A percentile compares a stretch with the other conserved stretches of the same genome.
Evolutionary conservation across 2,113 vertebrate species (phyloP).

Genomic region (Eretmochelys imbricata): DNA sequence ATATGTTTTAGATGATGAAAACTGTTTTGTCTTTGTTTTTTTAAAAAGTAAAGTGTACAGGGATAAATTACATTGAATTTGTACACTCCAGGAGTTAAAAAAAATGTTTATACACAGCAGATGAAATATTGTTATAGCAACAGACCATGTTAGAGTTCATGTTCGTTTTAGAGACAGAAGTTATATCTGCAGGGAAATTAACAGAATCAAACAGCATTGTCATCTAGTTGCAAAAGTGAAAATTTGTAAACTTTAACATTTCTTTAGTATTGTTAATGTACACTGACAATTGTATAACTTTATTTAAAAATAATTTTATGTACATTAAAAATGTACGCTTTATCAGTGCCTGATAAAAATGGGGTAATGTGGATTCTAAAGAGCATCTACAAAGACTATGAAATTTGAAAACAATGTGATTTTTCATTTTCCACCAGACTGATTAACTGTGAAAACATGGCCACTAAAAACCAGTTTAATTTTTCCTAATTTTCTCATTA

Average conservation of each 20-base stretch:
- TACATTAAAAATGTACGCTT: not conserved
- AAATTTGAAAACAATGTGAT: not conserved
- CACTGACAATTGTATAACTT: not conserved
- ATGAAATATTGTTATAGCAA: not conserved
- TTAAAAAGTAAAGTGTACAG: not conserved
- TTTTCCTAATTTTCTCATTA: accelerated
- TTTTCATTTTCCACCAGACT: not conserved
- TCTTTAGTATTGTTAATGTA: not conserved
- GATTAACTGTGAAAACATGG: not conserved
- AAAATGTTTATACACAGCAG: not conserved
- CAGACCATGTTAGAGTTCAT: not conserved
- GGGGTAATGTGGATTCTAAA: not conserved
- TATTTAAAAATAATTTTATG: not conserved
- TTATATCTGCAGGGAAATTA: not conserved
- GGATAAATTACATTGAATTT: not conserved
- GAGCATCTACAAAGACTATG: accelerated
- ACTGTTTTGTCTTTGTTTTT: not conserved
- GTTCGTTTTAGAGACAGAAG: not conserved
- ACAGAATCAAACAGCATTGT: not conserved
- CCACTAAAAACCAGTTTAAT: not conserved
- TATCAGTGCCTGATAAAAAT: not conserved
- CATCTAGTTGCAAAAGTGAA: not conserved
- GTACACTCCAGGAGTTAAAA: not conserved
- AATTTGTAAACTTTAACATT: accelerated
- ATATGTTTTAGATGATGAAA: not conserved